Conservation (phyloP, 2,888 invertebrate species). For the Penaeus monodon region DNA sequence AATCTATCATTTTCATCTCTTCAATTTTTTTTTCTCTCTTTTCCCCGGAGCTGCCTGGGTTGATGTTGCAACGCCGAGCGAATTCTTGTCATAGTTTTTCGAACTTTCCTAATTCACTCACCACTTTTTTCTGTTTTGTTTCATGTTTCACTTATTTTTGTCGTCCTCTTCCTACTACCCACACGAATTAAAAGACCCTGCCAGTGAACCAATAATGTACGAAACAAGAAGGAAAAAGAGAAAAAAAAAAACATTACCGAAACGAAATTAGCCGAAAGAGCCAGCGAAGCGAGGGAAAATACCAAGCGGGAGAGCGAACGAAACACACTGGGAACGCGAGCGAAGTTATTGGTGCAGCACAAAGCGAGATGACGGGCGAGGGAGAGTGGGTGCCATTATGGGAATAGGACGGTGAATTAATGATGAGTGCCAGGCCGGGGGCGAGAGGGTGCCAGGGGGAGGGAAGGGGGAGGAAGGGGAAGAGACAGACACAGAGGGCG, state of each 20-base stretch:
- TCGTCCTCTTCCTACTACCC: too few species aligned
- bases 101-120: too few species aligned
- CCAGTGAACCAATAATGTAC: too few species aligned
- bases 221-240: too few species aligned
- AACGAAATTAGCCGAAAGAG: not conserved
- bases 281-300: slow-evolving; percentile 3
- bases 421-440: slow-evolving; percentile 27
- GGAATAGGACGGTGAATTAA: slow-evolving; percentile 46
- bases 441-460: not conserved
- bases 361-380: slow-evolving; percentile 34
- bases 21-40: too few species aligned
- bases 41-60: not conserved
- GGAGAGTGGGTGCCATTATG: slow-evolving; percentile 43
- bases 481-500: too few species aligned
- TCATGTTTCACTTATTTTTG: too few species aligned
- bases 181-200: too few species aligned
- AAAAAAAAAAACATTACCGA: too few species aligned
- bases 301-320: not conserved
- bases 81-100: too few species aligned
- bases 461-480: not conserved
- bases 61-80: not conserved
- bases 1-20: too few species aligned
- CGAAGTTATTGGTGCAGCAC: not conserved
- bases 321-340: not conserved
- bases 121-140: too few species aligned